Evolutionary conservation across 1,140 invertebrate genomes (phyloP).

Genomic region (Atta colombica): DNA sequence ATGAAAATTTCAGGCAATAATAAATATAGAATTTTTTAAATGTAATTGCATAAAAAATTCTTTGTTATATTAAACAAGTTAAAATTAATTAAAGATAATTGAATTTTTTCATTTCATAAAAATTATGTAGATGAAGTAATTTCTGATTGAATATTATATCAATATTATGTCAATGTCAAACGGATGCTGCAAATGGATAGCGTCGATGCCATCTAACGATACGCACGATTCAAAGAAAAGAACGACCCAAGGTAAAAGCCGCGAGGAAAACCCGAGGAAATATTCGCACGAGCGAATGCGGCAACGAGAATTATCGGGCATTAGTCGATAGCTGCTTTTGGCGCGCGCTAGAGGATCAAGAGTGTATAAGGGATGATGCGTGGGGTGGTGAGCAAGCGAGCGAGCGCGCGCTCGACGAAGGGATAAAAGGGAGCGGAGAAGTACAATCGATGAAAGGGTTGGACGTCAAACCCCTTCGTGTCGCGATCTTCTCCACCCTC

Average conservation of each 20-base stretch:
- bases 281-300: constrained; percentile 77
- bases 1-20: neutral
- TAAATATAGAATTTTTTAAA: constrained; percentile 8
- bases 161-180: no score
- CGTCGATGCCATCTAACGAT: constrained; percentile 1
- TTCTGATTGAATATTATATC: neutral
- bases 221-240: constrained; percentile 67
- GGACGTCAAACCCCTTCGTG: constrained; percentile 85
- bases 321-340: constrained; percentile 83
- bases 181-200: neutral
- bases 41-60: neutral
- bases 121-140: constrained; percentile 4
- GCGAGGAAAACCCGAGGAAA: constrained; percentile 75
- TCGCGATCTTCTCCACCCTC: constrained; percentile 81
- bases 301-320: constrained; percentile 81
- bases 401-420: constrained; percentile 71
- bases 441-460: constrained; percentile 86
- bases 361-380: constrained; percentile 65
- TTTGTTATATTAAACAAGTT: neutral
- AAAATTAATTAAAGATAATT: neutral
- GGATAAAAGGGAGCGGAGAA: constrained; percentile 84
- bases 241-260: constrained; percentile 69
- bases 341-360: constrained; percentile 63
- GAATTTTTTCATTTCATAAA: neutral
- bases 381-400: constrained; percentile 62